Percentiles rank a stretch among this genome's conserved stretches.
Conservation (phyloP, 2,113 vertebrate genomes). For the Bubalus kerabau region DNA sequence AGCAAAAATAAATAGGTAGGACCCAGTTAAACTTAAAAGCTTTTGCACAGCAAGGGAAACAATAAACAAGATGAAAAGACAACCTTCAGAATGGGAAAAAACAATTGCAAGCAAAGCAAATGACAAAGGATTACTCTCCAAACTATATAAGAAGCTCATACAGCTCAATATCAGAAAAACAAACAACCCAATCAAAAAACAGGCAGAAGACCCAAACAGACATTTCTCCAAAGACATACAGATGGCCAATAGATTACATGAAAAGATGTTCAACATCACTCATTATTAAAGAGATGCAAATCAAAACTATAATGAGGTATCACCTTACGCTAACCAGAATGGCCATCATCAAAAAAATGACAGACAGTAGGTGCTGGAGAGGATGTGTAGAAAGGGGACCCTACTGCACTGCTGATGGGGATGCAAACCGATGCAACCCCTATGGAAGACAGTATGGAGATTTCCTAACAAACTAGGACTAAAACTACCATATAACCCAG, state of each 20-base stretch:
- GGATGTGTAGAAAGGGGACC: neutral
- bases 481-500: neutral
- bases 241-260: neutral
- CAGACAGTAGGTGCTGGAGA: neutral
- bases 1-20: neutral
- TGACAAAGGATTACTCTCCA: neutral
- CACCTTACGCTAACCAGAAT: neutral
- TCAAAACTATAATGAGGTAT: neutral
- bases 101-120: neutral
- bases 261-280: neutral
- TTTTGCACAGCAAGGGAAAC: neutral
- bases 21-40: neutral
- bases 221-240: neutral
- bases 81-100: neutral
- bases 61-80: neutral
- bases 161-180: neutral
- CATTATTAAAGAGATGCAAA: neutral
- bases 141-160: neutral
- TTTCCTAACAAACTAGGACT: neutral
- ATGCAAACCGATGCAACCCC: neutral
- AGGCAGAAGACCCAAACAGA: neutral
- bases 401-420: neutral
- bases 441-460: neutral
- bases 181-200: neutral
- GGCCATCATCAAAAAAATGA: neutral